Evolutionary conservation across 2,888 invertebrate genomes (phyloP).

Genomic region (Parnassius glacialis): DNA sequence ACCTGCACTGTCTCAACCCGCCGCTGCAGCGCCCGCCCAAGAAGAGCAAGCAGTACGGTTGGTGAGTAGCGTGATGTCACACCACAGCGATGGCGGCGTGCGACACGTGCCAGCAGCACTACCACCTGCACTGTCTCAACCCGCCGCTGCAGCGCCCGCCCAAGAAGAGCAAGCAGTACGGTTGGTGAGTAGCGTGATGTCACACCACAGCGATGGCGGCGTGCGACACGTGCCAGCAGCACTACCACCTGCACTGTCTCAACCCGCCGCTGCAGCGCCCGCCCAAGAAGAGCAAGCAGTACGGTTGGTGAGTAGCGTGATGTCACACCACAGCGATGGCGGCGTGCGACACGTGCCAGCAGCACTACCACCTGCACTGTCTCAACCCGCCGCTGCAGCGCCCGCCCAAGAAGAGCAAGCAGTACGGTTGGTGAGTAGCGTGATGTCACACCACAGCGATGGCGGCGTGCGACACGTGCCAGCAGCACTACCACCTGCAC

Average conservation of each 20-base stretch:
- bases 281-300: slow-evolving; percentile 97
- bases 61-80: no score
- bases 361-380: slow-evolving; percentile 96
- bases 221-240: slow-evolving; percentile 95
- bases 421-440: slow-evolving; percentile 90
- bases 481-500: no score
- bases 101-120: slow-evolving; percentile 95
- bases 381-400: slow-evolving; percentile 95
- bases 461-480: no score
- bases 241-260: slow-evolving; percentile 96
- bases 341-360: slow-evolving; percentile 96
- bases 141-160: slow-evolving; percentile 97
- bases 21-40: no score
- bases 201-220: slow-evolving; percentile 84
- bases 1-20: no score
- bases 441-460: no score
- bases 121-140: slow-evolving; percentile 96
- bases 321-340: slow-evolving; percentile 79
- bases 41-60: no score
- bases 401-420: slow-evolving; percentile 97
- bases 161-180: slow-evolving; percentile 96
- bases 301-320: slow-evolving; percentile 87
- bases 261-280: slow-evolving; percentile 96
- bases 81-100: slow-evolving; percentile 76
- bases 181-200: slow-evolving; percentile 83